Conservation (phyloP, 23 tunicate genomes). For the Oikopleura albicans region DNA sequence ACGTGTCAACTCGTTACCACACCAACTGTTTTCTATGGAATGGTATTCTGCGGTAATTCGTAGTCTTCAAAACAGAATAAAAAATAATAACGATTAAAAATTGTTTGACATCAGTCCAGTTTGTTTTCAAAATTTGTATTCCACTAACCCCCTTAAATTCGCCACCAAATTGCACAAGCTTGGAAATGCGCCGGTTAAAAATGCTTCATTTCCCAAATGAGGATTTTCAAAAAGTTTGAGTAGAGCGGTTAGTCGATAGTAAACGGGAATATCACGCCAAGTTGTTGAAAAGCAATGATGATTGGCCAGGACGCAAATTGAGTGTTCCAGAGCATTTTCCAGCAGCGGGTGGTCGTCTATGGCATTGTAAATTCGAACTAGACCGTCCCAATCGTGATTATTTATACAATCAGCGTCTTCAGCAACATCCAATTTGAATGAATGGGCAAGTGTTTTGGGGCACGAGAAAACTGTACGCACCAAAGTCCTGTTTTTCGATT, state of each 20-base stretch:
- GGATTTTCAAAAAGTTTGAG: neutral
- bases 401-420: neutral
- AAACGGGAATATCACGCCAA: neutral
- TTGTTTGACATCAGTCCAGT: no score
- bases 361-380: neutral
- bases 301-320: neutral
- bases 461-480: constrained; percentile 2
- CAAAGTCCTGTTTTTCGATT: no score
- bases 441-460: neutral
- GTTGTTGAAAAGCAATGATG: neutral
- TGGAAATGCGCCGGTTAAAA: neutral
- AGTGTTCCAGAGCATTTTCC: neutral
- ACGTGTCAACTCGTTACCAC: no score
- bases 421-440: neutral
- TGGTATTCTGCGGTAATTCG: no score
- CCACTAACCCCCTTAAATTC: neutral
- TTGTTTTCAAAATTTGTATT: no score
- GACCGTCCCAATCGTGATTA: neutral
- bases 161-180: neutral
- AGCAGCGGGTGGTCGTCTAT: constrained; percentile 15
- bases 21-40: no score
- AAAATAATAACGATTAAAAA: no score
- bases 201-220: neutral
- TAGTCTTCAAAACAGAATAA: no score
- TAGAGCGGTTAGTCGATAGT: neutral